Evolutionary conservation across 2,113 vertebrate genomes (phyloP).

Genomic region (Equus quagga): DNA sequence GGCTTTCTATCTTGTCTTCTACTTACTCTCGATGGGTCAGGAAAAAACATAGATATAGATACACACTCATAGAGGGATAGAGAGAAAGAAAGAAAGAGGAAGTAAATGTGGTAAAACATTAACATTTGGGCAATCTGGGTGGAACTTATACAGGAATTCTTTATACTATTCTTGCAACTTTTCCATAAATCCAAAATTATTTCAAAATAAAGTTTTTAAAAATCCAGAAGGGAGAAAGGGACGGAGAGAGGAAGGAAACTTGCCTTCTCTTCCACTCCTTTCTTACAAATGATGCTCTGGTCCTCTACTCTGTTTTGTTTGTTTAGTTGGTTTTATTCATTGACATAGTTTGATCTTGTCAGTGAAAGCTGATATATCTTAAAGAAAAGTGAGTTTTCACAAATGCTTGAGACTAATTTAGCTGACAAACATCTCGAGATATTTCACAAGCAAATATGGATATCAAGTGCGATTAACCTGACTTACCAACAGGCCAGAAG

Average conservation of each 20-base stretch:
- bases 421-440: slow-evolving; percentile 24
- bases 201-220: slow-evolving; percentile 49
- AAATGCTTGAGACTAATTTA: slow-evolving; percentile 13
- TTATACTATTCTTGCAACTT: slow-evolving; percentile 12
- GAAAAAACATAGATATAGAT: background rate
- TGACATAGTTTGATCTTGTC: background rate
- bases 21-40: background rate
- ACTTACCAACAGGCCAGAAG: background rate
- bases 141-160: background rate
- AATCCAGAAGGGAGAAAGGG: background rate
- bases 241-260: background rate
- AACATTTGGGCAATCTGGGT: background rate
- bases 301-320: background rate
- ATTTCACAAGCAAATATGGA: background rate
- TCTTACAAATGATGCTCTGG: background rate
- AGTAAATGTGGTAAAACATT: background rate
- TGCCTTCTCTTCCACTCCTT: background rate
- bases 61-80: background rate
- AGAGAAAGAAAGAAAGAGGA: background rate
- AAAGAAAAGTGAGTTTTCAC: slow-evolving; percentile 9
- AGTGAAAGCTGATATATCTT: background rate
- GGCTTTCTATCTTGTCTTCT: background rate
- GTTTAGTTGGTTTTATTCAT: background rate
- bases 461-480: background rate
- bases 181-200: slow-evolving; percentile 50